These are phyloP conservation scores for Xerus rutilus DNA, from an alignment of 2,797 vertebrate genomes.

Conservation along the genomic window DNA sequence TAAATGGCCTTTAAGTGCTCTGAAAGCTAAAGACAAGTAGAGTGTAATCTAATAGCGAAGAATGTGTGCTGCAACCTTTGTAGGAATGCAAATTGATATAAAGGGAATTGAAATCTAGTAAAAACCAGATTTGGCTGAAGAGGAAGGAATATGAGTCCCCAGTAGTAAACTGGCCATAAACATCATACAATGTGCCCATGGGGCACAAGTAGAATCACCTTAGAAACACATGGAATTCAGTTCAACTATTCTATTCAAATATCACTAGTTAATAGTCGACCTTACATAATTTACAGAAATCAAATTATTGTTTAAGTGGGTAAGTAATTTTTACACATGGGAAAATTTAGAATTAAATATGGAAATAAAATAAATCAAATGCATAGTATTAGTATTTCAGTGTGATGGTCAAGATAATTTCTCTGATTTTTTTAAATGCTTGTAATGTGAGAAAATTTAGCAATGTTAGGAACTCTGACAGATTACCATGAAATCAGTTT, in stretches of 20 bases:
- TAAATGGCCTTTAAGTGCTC: neutral
- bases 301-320: neutral
- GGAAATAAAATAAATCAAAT: slow-evolving; percentile 37
- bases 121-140: neutral
- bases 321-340: neutral
- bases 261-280: neutral
- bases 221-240: neutral
- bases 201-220: neutral
- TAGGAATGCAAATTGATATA: neutral
- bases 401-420: neutral
- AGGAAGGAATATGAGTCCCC: neutral
- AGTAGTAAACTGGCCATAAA: neutral
- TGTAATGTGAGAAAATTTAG: slow-evolving; percentile 3
- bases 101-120: neutral
- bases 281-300: neutral
- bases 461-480: neutral
- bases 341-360: neutral
- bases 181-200: neutral
- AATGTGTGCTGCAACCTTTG: neutral
- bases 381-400: neutral
- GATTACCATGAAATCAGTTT: neutral
- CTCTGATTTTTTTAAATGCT: slow-evolving; percentile 23
- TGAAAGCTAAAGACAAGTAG: slow-evolving; percentile 7
- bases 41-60: neutral
- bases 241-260: neutral